Evolutionary conservation across 2,888 invertebrate species (phyloP), one percentile per base, ranked within the genome.

Genomic region (Caenorhabditis macrosperma): DNA sequence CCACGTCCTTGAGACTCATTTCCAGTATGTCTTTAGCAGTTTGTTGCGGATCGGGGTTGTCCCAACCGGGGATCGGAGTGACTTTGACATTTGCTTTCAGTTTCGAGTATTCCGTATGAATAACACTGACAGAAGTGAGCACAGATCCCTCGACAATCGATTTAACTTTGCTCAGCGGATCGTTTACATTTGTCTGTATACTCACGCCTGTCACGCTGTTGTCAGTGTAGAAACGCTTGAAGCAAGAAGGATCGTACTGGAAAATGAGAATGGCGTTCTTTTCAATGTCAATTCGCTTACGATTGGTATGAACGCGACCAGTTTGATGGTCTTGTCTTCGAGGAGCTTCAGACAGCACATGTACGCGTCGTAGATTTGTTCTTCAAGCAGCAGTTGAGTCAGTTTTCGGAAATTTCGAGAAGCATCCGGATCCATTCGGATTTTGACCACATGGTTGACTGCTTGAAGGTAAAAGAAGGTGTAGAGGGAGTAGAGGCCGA

Each of bases 361-460:
- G 17, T 60, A 78, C 1, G 71, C 71, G 22, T 78, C 78, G 30
- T 48, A 48, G 28, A 60, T 24, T 48, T 46, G 17, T 7, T 48
- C 52, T 24, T 5, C 2, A 2, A 35, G 17, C n/a, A 66, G 24
- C 2, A 55, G 7, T 1, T 60, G 44, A 1, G 52, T 3, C 7
- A 78, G 55, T 12, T 33, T 33, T 48, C 52, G 26, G 38, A 78
- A 78, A 20, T 60, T 54, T 17, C 54, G n/a, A 4, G 30, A 12
- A 2, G 68, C 46, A 61, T 78, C 78, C 4, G 78, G 78, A 55
- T 78, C 78, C 71, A 78, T 67, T n/a, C 71, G 66, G 41, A 78
- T 55, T 48, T 78, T 71, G n/a, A 78, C 71, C 10, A 78, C 78
- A 38, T 78, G 78, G 10, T 61, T 48, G 0, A 22, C 28, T 38